Percentiles rank a stretch among this genome's conserved stretches.
Evolutionary conservation across 2,888 invertebrate species (phyloP).

Genomic region (Elaeidobius kamerunicus): DNA sequence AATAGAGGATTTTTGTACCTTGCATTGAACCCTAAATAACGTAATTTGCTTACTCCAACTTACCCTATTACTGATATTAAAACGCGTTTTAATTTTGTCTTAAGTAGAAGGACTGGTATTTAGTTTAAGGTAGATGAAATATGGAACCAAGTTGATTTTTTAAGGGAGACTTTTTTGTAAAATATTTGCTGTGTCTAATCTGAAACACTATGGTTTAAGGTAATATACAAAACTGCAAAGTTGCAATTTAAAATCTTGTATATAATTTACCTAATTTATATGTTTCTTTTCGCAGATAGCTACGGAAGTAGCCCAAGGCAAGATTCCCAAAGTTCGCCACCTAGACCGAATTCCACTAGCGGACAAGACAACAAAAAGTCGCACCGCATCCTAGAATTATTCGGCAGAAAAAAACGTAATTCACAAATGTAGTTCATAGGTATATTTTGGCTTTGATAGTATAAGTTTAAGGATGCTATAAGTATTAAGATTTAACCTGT

Average conservation of each 20-base stretch:
- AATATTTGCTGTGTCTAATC: too few species aligned
- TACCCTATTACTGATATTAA: too few species aligned
- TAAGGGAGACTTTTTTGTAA: too few species aligned
- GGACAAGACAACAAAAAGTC: constrained; percentile 58
- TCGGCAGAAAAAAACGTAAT: constrained; percentile 56
- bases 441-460: constrained; percentile 2
- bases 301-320: constrained; percentile 32
- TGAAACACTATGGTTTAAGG: too few species aligned
- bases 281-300: constrained; percentile 17
- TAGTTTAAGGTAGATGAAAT: too few species aligned
- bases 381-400: constrained; percentile 59
- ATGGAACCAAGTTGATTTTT: too few species aligned
- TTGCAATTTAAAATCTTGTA: neutral
- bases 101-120: too few species aligned
- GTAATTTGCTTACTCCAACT: too few species aligned
- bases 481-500: constrained; percentile 20
- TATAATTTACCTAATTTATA: neutral
- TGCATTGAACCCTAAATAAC: too few species aligned
- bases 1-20: too few species aligned
- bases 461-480: constrained; percentile 13
- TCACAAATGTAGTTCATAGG: constrained; percentile 51
- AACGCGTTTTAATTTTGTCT: too few species aligned
- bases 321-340: constrained; percentile 34
- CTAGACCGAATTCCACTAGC: constrained; percentile 39
- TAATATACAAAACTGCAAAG: neutral